Percentiles rank a stretch among this genome's conserved stretches.
phyloP scores from a whole-genome alignment of 2,888 invertebrate species.

The Iselma pallidipennis region DNA sequence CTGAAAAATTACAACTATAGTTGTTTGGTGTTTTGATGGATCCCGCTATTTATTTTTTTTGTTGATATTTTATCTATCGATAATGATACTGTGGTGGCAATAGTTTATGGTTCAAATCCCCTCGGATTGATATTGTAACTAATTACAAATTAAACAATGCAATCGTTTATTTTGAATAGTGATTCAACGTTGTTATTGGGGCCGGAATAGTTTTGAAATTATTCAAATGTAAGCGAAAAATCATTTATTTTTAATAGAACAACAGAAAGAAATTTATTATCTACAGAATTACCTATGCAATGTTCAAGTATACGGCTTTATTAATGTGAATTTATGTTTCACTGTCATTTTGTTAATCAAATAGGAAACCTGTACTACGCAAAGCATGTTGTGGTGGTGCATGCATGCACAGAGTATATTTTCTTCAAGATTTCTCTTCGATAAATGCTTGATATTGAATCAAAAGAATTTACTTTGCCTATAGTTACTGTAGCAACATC shows the following conservation, averaged over 20 bases:
- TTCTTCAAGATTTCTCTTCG: conserved; percentile 41
- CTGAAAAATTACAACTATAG: conserved; percentile 37
- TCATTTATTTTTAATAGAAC: not conserved
- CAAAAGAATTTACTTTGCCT: not conserved
- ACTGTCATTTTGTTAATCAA: conserved; percentile 55
- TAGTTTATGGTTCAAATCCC: conserved; percentile 10
- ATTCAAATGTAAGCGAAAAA: not conserved
- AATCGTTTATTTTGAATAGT: not conserved
- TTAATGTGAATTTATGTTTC: conserved; percentile 53
- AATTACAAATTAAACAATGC: not conserved
- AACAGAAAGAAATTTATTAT: conserved; percentile 40
- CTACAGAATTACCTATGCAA: conserved; percentile 43
- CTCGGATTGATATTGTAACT: not conserved
- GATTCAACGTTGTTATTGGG: not conserved
- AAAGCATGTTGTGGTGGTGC: conserved; percentile 40
- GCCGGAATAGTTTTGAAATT: conserved; percentile 21
- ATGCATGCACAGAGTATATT: conserved; percentile 34
- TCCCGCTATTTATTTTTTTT: too few relatives aligned
- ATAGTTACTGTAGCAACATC: too few relatives aligned
- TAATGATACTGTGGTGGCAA: conserved; percentile 6
- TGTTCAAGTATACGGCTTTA: conserved; percentile 53
- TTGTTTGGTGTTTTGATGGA: not conserved
- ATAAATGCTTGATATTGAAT: conserved; percentile 19
- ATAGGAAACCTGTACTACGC: conserved; percentile 52
- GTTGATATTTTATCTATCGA: conserved; percentile 18